Percentiles rank a stretch among this genome's conserved stretches.
These are phyloP conservation scores for Sphaeramia orbicularis DNA, from an alignment of 2,797 vertebrate species.

Conservation along the genomic window DNA sequence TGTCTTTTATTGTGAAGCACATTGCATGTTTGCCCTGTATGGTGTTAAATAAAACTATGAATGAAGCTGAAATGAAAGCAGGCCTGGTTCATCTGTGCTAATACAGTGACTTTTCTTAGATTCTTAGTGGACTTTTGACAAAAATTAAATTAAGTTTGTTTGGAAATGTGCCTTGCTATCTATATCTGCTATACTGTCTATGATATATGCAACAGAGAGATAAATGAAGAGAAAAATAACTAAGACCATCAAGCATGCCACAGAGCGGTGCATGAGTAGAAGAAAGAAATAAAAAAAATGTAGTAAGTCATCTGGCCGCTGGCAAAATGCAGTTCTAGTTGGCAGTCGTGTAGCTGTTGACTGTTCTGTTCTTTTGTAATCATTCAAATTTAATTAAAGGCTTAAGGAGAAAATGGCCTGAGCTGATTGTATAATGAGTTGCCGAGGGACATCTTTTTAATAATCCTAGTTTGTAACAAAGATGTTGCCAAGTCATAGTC, in stretches of 20 bases:
- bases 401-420: constrained; percentile 80
- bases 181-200: too few species aligned
- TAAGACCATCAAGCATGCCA: constrained; percentile 57
- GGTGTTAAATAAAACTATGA: background rate
- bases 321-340: constrained; percentile 74
- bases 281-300: constrained; percentile 46
- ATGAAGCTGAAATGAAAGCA: constrained; percentile 38
- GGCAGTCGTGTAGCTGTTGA: constrained; percentile 78
- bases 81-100: constrained; percentile 4
- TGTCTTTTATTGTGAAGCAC: too few species aligned
- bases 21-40: too few species aligned
- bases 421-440: constrained; percentile 86
- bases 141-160: constrained; percentile 9
- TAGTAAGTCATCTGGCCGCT: constrained; percentile 76
- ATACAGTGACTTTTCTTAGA: too few species aligned
- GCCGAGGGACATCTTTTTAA: constrained; percentile 85
- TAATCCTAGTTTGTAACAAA: constrained; percentile 85
- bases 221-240: background rate
- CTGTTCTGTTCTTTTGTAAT: constrained; percentile 83
- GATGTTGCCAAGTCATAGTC: constrained; percentile 81
- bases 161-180: constrained; percentile 21
- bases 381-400: constrained; percentile 87
- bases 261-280: constrained; percentile 36
- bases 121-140: too few species aligned
- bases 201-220: background rate